A percentile compares a stretch with the other conserved stretches of the same genome.
phyloP scores from a whole-genome alignment of 2,888 invertebrate species.

The Strigamia crassipes region DNA sequence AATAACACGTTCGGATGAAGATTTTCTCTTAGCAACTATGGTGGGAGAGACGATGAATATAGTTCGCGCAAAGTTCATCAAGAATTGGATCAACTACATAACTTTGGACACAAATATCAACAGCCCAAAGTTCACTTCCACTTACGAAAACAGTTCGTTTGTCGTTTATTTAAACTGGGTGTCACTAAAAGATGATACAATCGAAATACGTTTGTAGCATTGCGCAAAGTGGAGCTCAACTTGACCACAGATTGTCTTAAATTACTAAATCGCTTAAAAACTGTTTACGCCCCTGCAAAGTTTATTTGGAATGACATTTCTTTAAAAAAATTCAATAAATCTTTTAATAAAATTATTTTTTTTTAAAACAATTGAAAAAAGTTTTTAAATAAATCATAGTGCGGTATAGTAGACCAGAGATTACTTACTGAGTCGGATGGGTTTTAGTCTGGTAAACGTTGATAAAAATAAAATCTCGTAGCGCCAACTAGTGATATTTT shows the following conservation, averaged over 20 bases:
- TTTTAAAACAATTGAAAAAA: too few species aligned
- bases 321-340: background rate
- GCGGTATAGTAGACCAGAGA: too few species aligned
- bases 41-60: background rate
- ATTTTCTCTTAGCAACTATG: background rate
- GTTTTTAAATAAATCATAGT: background rate
- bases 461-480: too few species aligned
- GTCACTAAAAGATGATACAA: background rate
- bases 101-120: background rate
- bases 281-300: background rate
- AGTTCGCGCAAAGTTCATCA: background rate
- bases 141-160: background rate
- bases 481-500: too few species aligned
- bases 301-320: background rate
- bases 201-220: too few species aligned
- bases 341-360: too few species aligned
- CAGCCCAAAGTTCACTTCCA: background rate
- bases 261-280: background rate
- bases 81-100: background rate
- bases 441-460: too few species aligned
- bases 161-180: background rate
- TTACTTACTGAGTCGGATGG: too few species aligned
- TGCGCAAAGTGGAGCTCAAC: too few species aligned
- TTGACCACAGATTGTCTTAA: too few species aligned
- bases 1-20: too few species aligned